phyloP scores from a whole-genome alignment of 2,888 invertebrate genomes.

The Enoplolaimus lenunculus region DNA sequence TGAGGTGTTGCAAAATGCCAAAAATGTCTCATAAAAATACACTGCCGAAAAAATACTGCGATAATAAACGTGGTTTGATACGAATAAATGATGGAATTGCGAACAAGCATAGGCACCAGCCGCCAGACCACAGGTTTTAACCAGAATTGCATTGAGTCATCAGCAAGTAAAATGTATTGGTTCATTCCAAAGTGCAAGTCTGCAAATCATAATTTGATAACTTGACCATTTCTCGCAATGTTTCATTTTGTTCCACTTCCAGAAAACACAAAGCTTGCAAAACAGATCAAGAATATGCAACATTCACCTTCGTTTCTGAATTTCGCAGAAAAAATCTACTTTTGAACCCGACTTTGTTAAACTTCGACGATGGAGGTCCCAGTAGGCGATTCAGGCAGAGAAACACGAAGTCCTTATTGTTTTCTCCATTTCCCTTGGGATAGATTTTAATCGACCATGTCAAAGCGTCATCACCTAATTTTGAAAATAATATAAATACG shows the following conservation, averaged over 20 bases:
- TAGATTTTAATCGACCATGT: conserved; percentile 41
- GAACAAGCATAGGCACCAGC: no score
- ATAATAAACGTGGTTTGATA: not conserved
- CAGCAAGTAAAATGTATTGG: no score
- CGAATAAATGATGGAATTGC: no score
- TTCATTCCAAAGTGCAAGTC: no score
- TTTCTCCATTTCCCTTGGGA: conserved; percentile 39
- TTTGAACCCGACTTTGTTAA: conserved; percentile 31
- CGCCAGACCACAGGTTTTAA: no score
- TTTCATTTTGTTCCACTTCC: no score
- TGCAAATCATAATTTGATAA: no score
- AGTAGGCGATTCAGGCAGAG: conserved; percentile 37
- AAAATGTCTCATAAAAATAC: no score
- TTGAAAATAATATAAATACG: conserved; percentile 36
- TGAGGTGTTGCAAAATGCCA: no score
- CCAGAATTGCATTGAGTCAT: no score
- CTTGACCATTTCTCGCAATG: no score
- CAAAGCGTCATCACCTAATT: conserved; percentile 35
- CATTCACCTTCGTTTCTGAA: conserved; percentile 32
- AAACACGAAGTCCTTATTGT: conserved; percentile 41
- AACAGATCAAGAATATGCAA: not conserved
- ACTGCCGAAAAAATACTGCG: no score
- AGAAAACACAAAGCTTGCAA: not conserved
- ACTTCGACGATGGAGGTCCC: conserved; percentile 19
- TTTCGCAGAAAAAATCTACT: conserved; percentile 34